Evolutionary conservation across 2,797 vertebrate species (phyloP), one percentile per base, ranked within the genome.

Genomic region (Eulemur coronatus): DNA sequence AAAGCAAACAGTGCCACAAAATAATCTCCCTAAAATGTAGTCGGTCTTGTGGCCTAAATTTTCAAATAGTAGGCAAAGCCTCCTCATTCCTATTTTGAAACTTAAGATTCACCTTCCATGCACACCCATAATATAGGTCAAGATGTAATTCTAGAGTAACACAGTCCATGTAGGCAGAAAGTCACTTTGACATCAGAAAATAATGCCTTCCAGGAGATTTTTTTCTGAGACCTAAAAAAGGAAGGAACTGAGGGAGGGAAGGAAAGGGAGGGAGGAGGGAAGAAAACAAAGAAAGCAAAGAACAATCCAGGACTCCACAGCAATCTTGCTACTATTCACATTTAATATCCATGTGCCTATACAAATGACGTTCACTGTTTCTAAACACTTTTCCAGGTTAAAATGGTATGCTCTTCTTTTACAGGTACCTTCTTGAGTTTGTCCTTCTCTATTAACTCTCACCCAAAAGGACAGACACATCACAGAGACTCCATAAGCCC

Each of bases 51-150:
- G 87, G 67, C 88, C 61, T 86, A 75, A 79, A 95, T 95, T 90
- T 91, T 96, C 92, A 93, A 96, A 96, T 17, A 86, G 0, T 96
- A 96, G 89, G 52, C 91, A 95, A 97, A 95, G 86, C 43, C 89
- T 38, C 80, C 0, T 70, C 46, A 28, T 85, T 89, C 73, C 73
- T 91, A 80, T 89, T 93, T 95, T 89, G 92, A 97, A 94, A 97
- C 41, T 79, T 57, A 92, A 72, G n/a, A 67, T 86, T 94, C 63
- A 59, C 70, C 43, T 94, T 89, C 72, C 50, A 35, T 26, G 14
- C 15, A 92, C 30, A 89, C 33, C 33, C 63, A 79, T 73, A 93
- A 94, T 67, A 93, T 48, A 95, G 73, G 50, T 96, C 95, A 97
- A 65, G 46, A 75, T 82, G 35, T 88, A 92, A 84, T 65, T 95